Conservation (phyloP, 2,888 invertebrate species). For the Dicyrtoma fusca region DNA sequence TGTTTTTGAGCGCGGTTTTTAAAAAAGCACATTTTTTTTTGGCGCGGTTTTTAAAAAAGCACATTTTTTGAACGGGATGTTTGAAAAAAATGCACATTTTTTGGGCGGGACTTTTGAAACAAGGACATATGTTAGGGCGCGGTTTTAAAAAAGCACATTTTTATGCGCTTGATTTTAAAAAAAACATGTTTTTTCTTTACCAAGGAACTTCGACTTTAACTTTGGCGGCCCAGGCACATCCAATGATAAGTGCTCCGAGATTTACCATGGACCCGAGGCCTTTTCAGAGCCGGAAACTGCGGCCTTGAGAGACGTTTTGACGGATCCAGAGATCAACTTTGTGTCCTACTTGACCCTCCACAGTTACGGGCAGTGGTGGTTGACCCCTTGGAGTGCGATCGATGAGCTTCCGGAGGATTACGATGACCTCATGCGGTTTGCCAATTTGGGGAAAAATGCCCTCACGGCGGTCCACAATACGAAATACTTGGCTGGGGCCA, state of each 20-base stretch:
- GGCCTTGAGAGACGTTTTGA: conserved; percentile 68
- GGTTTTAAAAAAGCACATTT: too few species aligned
- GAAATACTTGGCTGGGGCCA: conserved; percentile 65
- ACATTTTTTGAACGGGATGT: too few species aligned
- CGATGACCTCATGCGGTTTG: conserved; percentile 63
- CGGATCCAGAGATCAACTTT: conserved; percentile 45
- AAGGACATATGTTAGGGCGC: too few species aligned
- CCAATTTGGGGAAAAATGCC: conserved; percentile 67
- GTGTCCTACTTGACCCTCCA: conserved; percentile 59
- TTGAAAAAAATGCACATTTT: too few species aligned
- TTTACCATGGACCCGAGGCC: conserved; percentile 71
- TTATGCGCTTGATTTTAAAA: too few species aligned
- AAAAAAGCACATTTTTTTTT: not conserved
- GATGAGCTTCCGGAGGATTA: conserved; percentile 61
- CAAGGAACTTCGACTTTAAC: conserved; percentile 33
- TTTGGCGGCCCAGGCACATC: conserved; percentile 25
- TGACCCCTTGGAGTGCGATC: conserved; percentile 63
- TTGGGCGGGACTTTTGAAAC: too few species aligned
- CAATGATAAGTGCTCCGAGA: conserved; percentile 61
- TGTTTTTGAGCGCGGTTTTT: too few species aligned
- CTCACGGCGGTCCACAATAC: conserved; percentile 68
- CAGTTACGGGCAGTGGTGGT: conserved; percentile 68
- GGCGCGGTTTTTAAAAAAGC: not conserved
- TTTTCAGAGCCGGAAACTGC: conserved; percentile 79
- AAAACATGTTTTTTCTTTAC: too few species aligned